Base-by-base conservation (phyloP, 2,113 vertebrate genomes). In the Sialia sialis region DNA sequence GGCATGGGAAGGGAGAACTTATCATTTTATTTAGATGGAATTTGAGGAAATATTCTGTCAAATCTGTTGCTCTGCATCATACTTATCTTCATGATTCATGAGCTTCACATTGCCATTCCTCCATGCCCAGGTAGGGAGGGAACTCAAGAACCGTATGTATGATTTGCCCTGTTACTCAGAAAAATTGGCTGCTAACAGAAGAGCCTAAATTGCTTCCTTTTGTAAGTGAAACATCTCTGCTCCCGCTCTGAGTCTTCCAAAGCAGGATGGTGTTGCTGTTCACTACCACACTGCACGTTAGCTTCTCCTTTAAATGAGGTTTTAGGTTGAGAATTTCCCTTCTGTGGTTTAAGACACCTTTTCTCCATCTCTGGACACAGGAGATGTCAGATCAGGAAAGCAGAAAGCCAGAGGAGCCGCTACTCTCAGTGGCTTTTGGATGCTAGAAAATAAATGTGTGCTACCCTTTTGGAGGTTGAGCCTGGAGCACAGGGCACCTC, bases 21-120 rank as follows among this genome's bases (percentile, higher is more conserved):
- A 66, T 38, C 39, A 51, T 29, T 83, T n/a, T 6, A 1, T 88
- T 93, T 80, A 77, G 68, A 83, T 39, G 23, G n/a, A 39, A 84
- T 92, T 64, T 2, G 19, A 84, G 82, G 75, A 92, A 88, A 90
- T 81, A 80, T 84, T 86, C 94, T 90, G 89, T 89, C 56, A 67
- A 81, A 75, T 68, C 52, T 64, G 46, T 67, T 77, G 39, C 64
- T 75, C 68, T 90, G 52, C 27, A 77, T 81, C 80, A 52, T 55
- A 55, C 10, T 59, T 83, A 39, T 63, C 70, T 82, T 91, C 66
- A 32, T 66, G 72, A 90, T 85, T 90, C 75, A 52, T 70, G 56
- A 89, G 30, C 13, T 91, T 27, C 39, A 76, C 15, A 20, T n/a
- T 73, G 87, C 36, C 73, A 30, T 58, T 82, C 13, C 27, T 87